Percentiles rank a stretch among this genome's conserved stretches.
These are phyloP conservation scores for Pogonocichla stellata DNA, from an alignment of 2,113 vertebrate genomes.

Conservation along the genomic window DNA sequence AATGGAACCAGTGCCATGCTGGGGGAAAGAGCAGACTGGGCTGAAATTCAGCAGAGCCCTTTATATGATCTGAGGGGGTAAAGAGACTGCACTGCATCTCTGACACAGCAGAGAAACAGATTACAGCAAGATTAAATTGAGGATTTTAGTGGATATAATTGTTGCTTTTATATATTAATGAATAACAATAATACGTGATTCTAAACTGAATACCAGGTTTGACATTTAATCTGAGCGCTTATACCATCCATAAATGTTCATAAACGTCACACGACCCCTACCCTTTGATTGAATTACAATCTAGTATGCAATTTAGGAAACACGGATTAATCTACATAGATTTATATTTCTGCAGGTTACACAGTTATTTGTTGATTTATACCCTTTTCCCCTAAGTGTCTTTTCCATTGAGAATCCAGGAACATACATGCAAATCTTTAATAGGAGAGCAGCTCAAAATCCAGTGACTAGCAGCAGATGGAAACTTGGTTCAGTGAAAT, in stretches of 20 bases:
- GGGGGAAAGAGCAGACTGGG: neutral
- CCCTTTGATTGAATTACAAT: conserved; percentile 72
- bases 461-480: neutral
- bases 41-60: conserved; percentile 33
- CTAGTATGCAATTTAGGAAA: conserved; percentile 64
- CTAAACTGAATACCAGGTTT: conserved; percentile 66
- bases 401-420: conserved; percentile 39
- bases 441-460: conserved; percentile 16
- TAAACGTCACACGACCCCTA: conserved; percentile 60
- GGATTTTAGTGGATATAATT: conserved; percentile 70
- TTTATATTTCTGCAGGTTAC: conserved; percentile 72
- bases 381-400: conserved; percentile 20
- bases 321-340: conserved; percentile 67
- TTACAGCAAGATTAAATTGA: conserved; percentile 69
- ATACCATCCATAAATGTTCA: conserved; percentile 71
- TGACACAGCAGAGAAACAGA: conserved; percentile 60
- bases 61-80: conserved; percentile 37
- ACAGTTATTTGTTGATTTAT: conserved; percentile 68
- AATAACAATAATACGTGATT: conserved; percentile 66
- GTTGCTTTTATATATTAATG: conserved; percentile 69
- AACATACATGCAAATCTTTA: conserved; percentile 36
- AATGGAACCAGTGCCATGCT: neutral
- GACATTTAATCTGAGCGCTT: conserved; percentile 72
- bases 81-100: conserved; percentile 34
- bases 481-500: conserved; percentile 35